Conservation (phyloP, 1,140 invertebrate species). For the Zaprionus ornatus region DNA sequence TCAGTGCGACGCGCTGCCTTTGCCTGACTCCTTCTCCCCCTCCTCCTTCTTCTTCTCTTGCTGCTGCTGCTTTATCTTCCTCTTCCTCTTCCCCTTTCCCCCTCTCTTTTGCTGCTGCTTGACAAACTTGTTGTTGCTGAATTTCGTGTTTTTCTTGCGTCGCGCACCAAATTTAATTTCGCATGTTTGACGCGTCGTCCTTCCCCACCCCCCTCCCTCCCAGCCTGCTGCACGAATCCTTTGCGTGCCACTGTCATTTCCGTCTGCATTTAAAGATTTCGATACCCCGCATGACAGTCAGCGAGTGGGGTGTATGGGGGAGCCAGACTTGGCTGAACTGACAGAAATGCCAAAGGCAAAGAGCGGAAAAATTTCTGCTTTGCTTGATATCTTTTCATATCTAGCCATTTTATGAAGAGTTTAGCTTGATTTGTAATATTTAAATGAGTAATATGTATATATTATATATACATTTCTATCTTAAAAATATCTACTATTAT, state of each 20-base stretch:
- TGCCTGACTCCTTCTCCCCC: slow-evolving; percentile 21
- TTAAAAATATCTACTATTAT: too few species aligned
- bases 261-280: slow-evolving; percentile 58
- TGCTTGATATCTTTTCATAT: too few species aligned
- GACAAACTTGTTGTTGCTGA: not conserved
- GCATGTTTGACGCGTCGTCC: slow-evolving; percentile 68
- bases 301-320: not conserved
- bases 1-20: slow-evolving; percentile 57
- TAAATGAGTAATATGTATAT: too few species aligned
- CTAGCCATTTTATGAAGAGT: too few species aligned
- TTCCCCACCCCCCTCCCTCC: not conserved
- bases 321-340: not conserved
- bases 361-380: too few species aligned
- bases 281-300: slow-evolving; percentile 11
- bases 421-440: too few species aligned
- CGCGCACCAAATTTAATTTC: slow-evolving; percentile 70
- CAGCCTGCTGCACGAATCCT: slow-evolving; percentile 21
- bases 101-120: slow-evolving; percentile 1
- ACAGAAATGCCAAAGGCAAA: too few species aligned
- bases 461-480: too few species aligned
- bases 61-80: slow-evolving; percentile 46
- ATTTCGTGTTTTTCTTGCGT: slow-evolving; percentile 6
- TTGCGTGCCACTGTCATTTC: slow-evolving; percentile 59
- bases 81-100: slow-evolving; percentile 34
- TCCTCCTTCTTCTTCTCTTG: slow-evolving; percentile 21